phyloP scores from a whole-genome alignment of 2,113 vertebrate species.

The Sterrhoptilus dennistouni region DNA sequence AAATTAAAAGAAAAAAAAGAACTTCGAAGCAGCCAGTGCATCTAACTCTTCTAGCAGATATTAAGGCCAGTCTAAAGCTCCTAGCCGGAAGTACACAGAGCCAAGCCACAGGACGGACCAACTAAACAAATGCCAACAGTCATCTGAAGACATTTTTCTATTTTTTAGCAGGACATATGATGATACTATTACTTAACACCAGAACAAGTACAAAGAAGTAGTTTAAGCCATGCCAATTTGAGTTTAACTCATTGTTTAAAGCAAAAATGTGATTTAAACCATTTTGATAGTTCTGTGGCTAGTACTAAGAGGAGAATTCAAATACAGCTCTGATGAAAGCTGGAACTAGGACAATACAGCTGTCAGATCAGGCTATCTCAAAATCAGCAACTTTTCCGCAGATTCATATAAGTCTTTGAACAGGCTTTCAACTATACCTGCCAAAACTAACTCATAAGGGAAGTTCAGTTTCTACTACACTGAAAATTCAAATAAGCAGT shows the following conservation, averaged over 20 bases:
- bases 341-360: not conserved
- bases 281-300: not conserved
- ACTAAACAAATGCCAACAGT: not conserved
- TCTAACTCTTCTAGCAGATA: not conserved
- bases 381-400: not conserved
- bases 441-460: not conserved
- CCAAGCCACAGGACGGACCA: not conserved
- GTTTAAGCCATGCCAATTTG: not conserved
- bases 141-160: not conserved
- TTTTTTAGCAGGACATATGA: not conserved
- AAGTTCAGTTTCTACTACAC: not conserved
- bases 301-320: not conserved
- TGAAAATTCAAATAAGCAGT: not conserved
- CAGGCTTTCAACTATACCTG: not conserved
- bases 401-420: not conserved
- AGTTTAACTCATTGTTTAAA: not conserved
- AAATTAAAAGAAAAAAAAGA: not conserved
- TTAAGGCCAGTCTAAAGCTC: not conserved
- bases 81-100: not conserved
- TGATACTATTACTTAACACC: not conserved
- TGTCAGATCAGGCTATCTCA: not conserved
- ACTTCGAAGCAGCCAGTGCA: not conserved
- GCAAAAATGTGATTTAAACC: not conserved
- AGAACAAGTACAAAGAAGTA: not conserved
- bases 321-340: not conserved